Conservation (phyloP, 2,113 vertebrate species). For the Accipiter virgatus region DNA sequence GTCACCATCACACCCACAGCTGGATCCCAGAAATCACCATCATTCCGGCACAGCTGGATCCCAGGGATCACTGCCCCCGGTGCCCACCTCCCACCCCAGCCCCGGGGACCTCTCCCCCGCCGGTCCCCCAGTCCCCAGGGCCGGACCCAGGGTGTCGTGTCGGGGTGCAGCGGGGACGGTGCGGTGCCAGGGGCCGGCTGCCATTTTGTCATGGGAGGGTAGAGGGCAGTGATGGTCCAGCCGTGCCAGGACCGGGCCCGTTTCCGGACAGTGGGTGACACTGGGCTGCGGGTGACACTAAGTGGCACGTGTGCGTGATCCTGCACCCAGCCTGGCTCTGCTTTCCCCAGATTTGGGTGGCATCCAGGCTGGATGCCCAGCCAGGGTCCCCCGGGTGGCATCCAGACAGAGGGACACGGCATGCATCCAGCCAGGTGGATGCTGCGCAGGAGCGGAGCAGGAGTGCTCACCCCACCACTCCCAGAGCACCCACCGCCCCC, state of each 20-base stretch:
- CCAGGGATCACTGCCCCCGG: too few species aligned
- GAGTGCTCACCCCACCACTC: neutral
- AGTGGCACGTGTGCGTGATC: too few species aligned
- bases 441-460: neutral
- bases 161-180: neutral
- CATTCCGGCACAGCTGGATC: too few species aligned
- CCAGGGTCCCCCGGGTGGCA: neutral
- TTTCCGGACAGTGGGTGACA: neutral
- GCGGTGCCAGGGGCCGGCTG: neutral
- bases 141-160: neutral
- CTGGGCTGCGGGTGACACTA: neutral
- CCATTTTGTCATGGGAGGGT: constrained; percentile 50
- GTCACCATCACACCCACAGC: too few species aligned
- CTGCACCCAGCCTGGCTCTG: neutral
- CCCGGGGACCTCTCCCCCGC: neutral
- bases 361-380: neutral
- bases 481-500: neutral
- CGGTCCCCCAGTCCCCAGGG: neutral
- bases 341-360: neutral
- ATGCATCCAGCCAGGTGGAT: too few species aligned
- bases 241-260: neutral
- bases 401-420: neutral
- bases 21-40: too few species aligned
- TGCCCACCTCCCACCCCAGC: neutral
- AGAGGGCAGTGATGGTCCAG: constrained; percentile 66